Evolutionary conservation across 92 coral and sea anemone species (phyloP), one percentile per base, ranked within the genome.

Genomic region (Montipora capitata): DNA sequence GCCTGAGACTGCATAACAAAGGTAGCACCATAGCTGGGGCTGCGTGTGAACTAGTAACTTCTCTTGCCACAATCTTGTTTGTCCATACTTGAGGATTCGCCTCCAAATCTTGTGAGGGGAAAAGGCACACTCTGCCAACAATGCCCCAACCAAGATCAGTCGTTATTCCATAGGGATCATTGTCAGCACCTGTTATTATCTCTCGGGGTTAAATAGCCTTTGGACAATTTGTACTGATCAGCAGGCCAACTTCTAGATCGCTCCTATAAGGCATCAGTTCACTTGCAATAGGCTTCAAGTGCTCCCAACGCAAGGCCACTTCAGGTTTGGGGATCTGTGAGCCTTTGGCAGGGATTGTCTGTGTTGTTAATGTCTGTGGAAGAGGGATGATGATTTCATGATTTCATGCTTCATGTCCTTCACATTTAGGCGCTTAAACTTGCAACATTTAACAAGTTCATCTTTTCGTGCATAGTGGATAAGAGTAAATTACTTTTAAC

Each of bases 61-160:
- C 74, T 40, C 64, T 44, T 41, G 64, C 68, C 12, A 76, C 56
- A 3, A 77, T 81, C 82, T 65, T 78, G 64, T 87, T 75, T 0
- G 80, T 74, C 85, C 76, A 71, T 11, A 18, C 56, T 51, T 17
- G 12, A 8, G 38, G 65, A 40, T 14, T 16, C 35, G 17, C 48
- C 13, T 67, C 20, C 17, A n/a, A 71, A 45, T 81, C 91, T 11
- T 79, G 70, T 17, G 40, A 63, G 39, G 85, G 82, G 67, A 77
- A 62, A 66, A 71, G 75, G 70, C 90, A 88, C 5, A 92, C 90
- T 52, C 89, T 69, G 18, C 94, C 92, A 7, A 92, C 62, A 45
- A 92, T 88, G 39, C 91, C 94, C 91, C 94, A 92, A 69, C 87
- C 90, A 49, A 92, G 83, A 13, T 62, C 92, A 2, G 94, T 92